Evolutionary conservation across 2,797 vertebrate genomes (phyloP).

Genomic region (Eleutherodactylus coqui): DNA sequence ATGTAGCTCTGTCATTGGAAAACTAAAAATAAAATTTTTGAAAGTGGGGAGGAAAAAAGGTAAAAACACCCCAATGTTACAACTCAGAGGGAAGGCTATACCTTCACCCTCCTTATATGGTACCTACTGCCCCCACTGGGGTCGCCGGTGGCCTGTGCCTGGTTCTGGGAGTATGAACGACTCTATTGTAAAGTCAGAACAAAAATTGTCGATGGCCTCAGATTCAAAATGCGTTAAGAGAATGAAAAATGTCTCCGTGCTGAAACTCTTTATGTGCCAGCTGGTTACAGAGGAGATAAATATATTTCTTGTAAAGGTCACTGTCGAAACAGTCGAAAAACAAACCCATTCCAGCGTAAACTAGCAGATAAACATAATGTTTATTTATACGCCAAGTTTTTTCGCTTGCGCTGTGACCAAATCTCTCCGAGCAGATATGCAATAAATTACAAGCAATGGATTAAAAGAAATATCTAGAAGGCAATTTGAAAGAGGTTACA

Average conservation of each 20-base stretch:
- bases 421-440: conserved; percentile 12
- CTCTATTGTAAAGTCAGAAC: background rate
- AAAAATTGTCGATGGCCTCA: background rate
- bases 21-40: too few relatives aligned
- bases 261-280: conserved; percentile 21
- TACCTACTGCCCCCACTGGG: too few relatives aligned
- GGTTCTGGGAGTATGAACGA: background rate
- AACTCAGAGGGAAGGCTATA: too few relatives aligned
- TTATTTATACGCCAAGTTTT: conserved; percentile 33
- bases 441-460: conserved; percentile 4
- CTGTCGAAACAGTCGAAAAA: conserved; percentile 38
- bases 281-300: conserved; percentile 34
- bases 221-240: conserved; percentile 8
- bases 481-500: conserved; percentile 4
- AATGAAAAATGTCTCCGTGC: conserved; percentile 27
- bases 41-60: too few relatives aligned
- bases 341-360: conserved; percentile 25
- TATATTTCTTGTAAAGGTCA: conserved; percentile 42
- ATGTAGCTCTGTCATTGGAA: too few relatives aligned
- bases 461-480: conserved; percentile 20
- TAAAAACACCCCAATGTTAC: too few relatives aligned
- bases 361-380: conserved; percentile 27
- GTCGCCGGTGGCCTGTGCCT: background rate
- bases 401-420: conserved; percentile 14
- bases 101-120: too few relatives aligned